Percentiles rank a stretch among this genome's conserved stretches.
Evolutionary conservation across 2,113 vertebrate genomes (phyloP).

Genomic region (Camarhynchus parvulus): DNA sequence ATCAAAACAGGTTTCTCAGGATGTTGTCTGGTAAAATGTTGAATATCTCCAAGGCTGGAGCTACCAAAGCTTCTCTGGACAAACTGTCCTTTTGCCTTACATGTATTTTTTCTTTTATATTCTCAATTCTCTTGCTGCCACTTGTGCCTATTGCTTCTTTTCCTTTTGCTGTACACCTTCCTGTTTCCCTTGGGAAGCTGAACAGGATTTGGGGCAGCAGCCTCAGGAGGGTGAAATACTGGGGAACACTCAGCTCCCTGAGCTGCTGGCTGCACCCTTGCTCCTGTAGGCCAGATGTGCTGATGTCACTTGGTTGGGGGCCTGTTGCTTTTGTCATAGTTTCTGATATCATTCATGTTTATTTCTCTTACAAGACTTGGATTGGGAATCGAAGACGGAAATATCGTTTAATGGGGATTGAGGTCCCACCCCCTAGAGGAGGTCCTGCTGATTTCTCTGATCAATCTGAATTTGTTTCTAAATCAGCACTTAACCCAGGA

Average conservation of each 20-base stretch:
- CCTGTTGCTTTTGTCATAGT: slow-evolving; percentile 47
- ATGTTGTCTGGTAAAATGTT: not conserved
- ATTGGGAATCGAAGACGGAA: slow-evolving; percentile 98
- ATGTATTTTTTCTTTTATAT: not conserved
- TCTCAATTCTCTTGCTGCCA: not conserved
- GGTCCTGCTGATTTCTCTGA: slow-evolving; percentile 91
- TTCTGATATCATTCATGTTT: slow-evolving; percentile 63
- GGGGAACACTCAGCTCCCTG: not conserved
- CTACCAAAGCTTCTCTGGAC: not conserved
- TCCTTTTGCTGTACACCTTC: not conserved
- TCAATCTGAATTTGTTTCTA: slow-evolving; percentile 83
- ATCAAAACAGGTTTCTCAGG: not conserved
- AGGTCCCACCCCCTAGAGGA: slow-evolving; percentile 93
- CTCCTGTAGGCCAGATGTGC: not conserved
- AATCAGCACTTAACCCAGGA: slow-evolving; percentile 81
- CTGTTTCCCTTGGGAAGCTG: not conserved
- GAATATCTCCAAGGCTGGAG: not conserved
- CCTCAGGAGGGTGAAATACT: not conserved
- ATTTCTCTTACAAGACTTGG: slow-evolving; percentile 90
- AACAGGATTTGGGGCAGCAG: not conserved
- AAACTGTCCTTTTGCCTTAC: not conserved
- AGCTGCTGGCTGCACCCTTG: not conserved
- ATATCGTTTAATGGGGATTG: slow-evolving; percentile 97
- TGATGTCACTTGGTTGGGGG: slow-evolving; percentile 24
- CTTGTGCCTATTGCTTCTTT: not conserved